phyloP scores from a whole-genome alignment of 2,113 vertebrate species.

The Phylloscopus trochilus region DNA sequence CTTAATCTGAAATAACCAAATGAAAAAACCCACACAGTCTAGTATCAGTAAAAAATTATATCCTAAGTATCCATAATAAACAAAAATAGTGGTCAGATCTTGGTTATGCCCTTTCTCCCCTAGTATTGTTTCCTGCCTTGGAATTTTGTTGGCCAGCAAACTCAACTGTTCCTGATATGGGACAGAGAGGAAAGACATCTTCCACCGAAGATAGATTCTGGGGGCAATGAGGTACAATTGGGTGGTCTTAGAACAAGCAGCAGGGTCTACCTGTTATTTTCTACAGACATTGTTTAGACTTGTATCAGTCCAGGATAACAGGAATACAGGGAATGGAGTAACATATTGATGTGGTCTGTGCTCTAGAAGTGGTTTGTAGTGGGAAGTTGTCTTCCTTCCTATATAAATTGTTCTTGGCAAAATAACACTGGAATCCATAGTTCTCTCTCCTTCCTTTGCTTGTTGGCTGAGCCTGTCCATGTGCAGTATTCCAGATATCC shows the following conservation, averaged over 20 bases:
- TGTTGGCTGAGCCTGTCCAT: not conserved
- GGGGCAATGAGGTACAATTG: not conserved
- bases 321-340: not conserved
- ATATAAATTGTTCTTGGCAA: not conserved
- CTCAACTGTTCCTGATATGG: not conserved
- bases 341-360: not conserved
- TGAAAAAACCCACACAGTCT: not conserved
- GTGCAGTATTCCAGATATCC: not conserved
- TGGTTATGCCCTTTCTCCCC: not conserved
- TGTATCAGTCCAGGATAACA: not conserved
- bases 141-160: not conserved
- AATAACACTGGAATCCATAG: not conserved
- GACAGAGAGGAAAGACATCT: not conserved
- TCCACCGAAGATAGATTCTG: not conserved
- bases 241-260: not conserved
- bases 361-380: not conserved
- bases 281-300: not conserved
- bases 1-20: not conserved
- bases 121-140: not conserved
- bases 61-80: not conserved
- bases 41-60: not conserved
- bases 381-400: not conserved
- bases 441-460: not conserved
- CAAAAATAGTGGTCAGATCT: not conserved
- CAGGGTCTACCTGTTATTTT: not conserved